These are phyloP conservation scores for Rhabditoides inermis DNA, from an alignment of 2,888 invertebrate species.

Conservation along the genomic window DNA sequence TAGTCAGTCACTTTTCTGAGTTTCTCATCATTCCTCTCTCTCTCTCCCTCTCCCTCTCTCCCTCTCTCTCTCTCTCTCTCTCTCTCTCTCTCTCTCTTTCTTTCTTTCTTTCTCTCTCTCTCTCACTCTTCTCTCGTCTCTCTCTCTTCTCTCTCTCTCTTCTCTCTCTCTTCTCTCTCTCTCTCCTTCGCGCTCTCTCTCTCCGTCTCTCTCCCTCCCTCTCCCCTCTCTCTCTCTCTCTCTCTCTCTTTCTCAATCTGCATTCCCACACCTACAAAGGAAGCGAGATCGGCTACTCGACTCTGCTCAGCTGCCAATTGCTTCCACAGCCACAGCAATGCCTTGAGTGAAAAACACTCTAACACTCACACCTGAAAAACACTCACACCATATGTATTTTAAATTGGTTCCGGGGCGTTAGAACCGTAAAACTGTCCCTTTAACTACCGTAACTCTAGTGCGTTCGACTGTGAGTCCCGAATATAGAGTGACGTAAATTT, in stretches of 20 bases:
- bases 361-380: too few relatives aligned
- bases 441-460: too few relatives aligned
- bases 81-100: conserved; percentile 3
- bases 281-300: too few relatives aligned
- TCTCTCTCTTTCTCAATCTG: not conserved
- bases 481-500: too few relatives aligned
- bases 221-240: not conserved
- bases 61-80: conserved; percentile 1
- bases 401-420: too few relatives aligned
- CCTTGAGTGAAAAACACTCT: too few relatives aligned
- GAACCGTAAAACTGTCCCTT: too few relatives aligned
- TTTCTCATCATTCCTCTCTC: not conserved
- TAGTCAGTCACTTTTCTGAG: not conserved
- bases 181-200: not conserved
- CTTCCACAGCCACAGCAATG: too few relatives aligned
- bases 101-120: not conserved
- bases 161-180: not conserved
- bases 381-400: too few relatives aligned
- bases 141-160: not conserved
- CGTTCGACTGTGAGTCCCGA: too few relatives aligned
- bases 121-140: not conserved
- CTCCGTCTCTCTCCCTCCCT: not conserved
- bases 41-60: not conserved
- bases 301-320: too few relatives aligned
- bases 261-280: too few relatives aligned